Percentiles rank a stretch among this genome's conserved stretches.
Conservation (phyloP, 2,797 vertebrate species). For the Acanthornis magna region DNA sequence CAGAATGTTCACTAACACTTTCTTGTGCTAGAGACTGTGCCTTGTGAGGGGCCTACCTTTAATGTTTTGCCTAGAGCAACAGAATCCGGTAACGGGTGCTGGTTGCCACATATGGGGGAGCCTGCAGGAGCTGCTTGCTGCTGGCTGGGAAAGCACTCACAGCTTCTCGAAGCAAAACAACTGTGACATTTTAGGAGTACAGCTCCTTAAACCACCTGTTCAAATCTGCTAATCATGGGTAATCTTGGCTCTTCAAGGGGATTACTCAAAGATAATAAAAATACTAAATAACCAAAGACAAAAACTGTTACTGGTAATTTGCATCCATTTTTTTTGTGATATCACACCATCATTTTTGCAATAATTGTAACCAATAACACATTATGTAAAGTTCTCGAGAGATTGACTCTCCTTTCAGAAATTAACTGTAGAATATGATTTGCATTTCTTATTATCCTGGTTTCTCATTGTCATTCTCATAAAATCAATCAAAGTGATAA, state of each 20-base stretch:
- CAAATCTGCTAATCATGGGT: neutral
- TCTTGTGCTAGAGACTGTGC: neutral
- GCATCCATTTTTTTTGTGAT: neutral
- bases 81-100: neutral
- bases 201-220: slow-evolving; percentile 42
- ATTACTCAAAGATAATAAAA: neutral
- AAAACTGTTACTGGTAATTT: neutral
- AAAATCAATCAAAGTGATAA: neutral
- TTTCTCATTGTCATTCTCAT: slow-evolving; percentile 2
- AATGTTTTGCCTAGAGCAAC: slow-evolving; percentile 34
- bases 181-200: neutral
- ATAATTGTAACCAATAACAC: neutral
- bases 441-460: neutral
- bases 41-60: slow-evolving; percentile 10
- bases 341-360: neutral
- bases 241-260: neutral
- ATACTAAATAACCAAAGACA: neutral
- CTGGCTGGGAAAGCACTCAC: neutral
- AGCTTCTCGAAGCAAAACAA: neutral
- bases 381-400: neutral
- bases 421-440: neutral
- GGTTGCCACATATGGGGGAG: neutral
- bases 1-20: slow-evolving; percentile 52
- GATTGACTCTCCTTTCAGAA: neutral
- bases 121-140: neutral